Conservation (phyloP, 2,888 invertebrate species). For the Perithous albicinctus region DNA sequence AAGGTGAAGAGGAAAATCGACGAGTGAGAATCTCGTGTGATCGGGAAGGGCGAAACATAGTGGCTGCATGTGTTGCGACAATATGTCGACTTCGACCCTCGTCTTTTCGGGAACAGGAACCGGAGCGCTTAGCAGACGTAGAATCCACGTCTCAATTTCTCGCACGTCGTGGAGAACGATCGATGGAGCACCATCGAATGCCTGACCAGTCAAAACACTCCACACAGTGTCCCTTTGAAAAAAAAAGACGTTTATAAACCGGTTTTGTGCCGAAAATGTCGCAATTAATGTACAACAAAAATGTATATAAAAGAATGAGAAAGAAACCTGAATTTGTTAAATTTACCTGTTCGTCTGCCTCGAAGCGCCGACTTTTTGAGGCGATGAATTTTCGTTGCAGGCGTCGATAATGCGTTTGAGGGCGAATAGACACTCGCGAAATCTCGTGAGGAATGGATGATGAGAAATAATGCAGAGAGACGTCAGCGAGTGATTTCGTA, state of each 20-base stretch:
- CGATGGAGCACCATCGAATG: slow-evolving; percentile 92
- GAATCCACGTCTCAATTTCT: slow-evolving; percentile 99
- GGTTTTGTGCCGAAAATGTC: background rate
- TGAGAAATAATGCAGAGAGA: slow-evolving; percentile 99
- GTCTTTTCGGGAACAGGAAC: slow-evolving; percentile 99
- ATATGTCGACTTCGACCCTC: slow-evolving; percentile 89
- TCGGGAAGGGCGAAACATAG: slow-evolving; percentile 98
- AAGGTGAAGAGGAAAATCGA: slow-evolving; percentile 99
- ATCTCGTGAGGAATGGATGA: slow-evolving; percentile 99
- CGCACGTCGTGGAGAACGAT: slow-evolving; percentile 97
- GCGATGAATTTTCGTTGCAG: slow-evolving; percentile 97
- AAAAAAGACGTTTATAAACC: slow-evolving; percentile 28
- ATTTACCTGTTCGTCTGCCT: slow-evolving; percentile 92
- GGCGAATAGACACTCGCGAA: slow-evolving; percentile 98
- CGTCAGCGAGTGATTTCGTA: slow-evolving; percentile 97
- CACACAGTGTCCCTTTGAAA: slow-evolving; percentile 95
- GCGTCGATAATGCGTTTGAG: slow-evolving; percentile 98
- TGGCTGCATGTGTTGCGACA: slow-evolving; percentile 94
- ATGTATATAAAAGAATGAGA: background rate
- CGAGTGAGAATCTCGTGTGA: slow-evolving; percentile 97
- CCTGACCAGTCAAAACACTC: slow-evolving; percentile 96
- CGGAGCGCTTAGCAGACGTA: slow-evolving; percentile 97
- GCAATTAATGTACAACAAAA: background rate
- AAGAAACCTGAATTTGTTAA: slow-evolving; percentile 23
- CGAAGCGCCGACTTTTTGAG: slow-evolving; percentile 95